phyloP scores from a whole-genome alignment of 2,797 vertebrate species.

The Chiloscyllium punctatum region DNA sequence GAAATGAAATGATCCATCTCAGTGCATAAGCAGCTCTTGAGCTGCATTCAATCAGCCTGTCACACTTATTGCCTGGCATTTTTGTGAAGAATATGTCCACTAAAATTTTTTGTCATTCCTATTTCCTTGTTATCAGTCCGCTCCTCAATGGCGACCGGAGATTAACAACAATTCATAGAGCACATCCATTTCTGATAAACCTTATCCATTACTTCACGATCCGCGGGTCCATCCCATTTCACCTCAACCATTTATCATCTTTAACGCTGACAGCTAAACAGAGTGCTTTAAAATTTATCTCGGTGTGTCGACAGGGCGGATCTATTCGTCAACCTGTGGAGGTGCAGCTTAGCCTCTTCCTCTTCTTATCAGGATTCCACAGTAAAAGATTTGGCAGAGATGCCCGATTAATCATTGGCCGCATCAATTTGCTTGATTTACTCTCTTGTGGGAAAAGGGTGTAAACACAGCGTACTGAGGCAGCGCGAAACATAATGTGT shows the following conservation, averaged over 20 bases:
- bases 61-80: constrained; percentile 68
- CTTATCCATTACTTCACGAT: constrained; percentile 62
- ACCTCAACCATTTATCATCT: constrained; percentile 98
- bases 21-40: constrained; percentile 68
- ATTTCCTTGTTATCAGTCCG: constrained; percentile 97
- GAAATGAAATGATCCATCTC: constrained; percentile 83
- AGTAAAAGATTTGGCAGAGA: constrained; percentile 45
- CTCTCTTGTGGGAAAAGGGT: constrained; percentile 52
- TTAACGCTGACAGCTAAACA: constrained; percentile 89
- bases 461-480: constrained; percentile 56
- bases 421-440: constrained; percentile 65
- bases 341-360: constrained; percentile 38
- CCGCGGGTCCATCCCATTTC: constrained; percentile 63
- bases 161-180: constrained; percentile 76
- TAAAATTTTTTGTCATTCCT: constrained; percentile 99
- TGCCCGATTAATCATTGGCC: constrained; percentile 63
- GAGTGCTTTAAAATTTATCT: constrained; percentile 79
- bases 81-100: constrained; percentile 91
- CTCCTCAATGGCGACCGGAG: constrained; percentile 68
- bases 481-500: constrained; percentile 61
- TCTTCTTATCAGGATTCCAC: constrained; percentile 39
- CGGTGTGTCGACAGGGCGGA: constrained; percentile 58
- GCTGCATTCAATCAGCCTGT: constrained; percentile 86
- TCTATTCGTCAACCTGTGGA: constrained; percentile 68
- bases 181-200: constrained; percentile 59